Base-by-base conservation (phyloP, 2,888 invertebrate genomes). In the Incurvaria masculella region DNA sequence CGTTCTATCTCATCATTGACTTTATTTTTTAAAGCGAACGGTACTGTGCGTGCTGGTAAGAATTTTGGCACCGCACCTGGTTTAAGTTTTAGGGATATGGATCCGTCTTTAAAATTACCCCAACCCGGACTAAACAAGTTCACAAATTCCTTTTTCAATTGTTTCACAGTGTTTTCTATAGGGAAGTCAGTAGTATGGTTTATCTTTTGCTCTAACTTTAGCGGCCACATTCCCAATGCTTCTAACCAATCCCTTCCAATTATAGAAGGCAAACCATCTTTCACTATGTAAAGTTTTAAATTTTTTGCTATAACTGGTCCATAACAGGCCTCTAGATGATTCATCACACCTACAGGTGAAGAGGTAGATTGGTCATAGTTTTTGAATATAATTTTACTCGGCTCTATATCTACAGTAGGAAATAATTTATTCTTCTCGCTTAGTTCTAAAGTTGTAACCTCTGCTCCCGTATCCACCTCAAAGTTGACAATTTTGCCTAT, bases 61-160 rank as follows among this genome's bases (percentile, higher is more conserved):
- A 41, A 41, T 10, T 41, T 41, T 10, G 41, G 17, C 6, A 19
- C 19, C 8, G 41, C 41, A 3, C 17, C 20, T 16, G 19, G 18
- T 43, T 47, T 47, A 47, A 44, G 44, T 38, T 44, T 44, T 44
- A 47, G 33, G 42, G 39, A 38, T 10, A 50, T 50, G 42, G 21
- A 18, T 21, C 45, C 51, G 14, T 47, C 50, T 17, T 47, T 50
- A 20, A 42, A 49, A 17, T 45, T 11, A 11, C 46, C 46, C 52
- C 51, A 52, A 20, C 51, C 54, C 20, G 51, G 45, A n/a, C 42
- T 48, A 33, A 52, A 52, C 19, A 52, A 48, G 38, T 49, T 49
- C 45, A 48, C 23, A 27, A 47, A 52, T 27, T 45, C 23, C 38
- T 46, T 23, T 11, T 33, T 33, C 14, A 33, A 33, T 14, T 33